Percentiles rank a stretch among this genome's conserved stretches.
Evolutionary conservation across 2,888 invertebrate genomes (phyloP).

Genomic region (Melinopterus prodromus): DNA sequence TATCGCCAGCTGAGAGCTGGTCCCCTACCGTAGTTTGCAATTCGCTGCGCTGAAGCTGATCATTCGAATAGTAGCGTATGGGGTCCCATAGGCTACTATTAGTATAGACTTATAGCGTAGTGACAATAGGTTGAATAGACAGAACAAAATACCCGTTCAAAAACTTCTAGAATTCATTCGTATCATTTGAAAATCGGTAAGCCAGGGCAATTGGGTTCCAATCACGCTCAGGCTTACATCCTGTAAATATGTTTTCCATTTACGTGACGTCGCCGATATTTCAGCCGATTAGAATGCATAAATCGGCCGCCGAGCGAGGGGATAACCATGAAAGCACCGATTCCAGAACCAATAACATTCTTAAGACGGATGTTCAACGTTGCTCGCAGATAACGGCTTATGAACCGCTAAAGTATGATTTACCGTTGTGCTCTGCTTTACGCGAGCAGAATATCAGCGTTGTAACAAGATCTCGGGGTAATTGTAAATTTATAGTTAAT

Average conservation of each 20-base stretch:
- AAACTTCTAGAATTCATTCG: background rate
- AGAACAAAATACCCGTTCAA: too few species aligned
- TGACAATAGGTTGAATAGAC: too few species aligned
- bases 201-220: background rate
- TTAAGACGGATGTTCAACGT: slow-evolving; percentile 15
- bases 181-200: background rate
- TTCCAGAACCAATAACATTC: slow-evolving; percentile 20
- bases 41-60: too few species aligned
- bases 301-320: slow-evolving; percentile 13
- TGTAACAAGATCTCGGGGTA: background rate
- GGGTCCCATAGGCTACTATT: too few species aligned
- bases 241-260: slow-evolving; percentile 14
- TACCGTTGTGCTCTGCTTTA: background rate
- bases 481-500: background rate
- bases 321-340: slow-evolving; percentile 9
- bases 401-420: slow-evolving; percentile 4
- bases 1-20: too few species aligned
- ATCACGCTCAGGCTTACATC: slow-evolving; percentile 15
- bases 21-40: too few species aligned
- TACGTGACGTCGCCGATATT: slow-evolving; percentile 20
- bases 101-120: too few species aligned
- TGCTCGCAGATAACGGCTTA: background rate
- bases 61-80: too few species aligned
- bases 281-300: slow-evolving; percentile 25
- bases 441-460: background rate